Evolutionary conservation across 2,888 invertebrate species (phyloP).

Genomic region (Hydropsyche betteni): DNA sequence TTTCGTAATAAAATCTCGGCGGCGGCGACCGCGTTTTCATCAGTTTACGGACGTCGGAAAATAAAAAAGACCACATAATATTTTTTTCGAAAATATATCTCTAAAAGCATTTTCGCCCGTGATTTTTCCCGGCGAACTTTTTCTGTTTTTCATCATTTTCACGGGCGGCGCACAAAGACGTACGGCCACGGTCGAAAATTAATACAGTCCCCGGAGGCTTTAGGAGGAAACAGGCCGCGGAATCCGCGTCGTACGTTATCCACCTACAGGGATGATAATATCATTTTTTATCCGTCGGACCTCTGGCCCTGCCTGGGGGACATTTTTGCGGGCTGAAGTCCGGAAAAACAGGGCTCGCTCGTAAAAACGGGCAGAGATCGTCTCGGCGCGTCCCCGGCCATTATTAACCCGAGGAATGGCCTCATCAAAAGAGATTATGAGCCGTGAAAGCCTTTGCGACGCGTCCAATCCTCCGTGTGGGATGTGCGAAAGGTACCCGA

Average conservation of each 20-base stretch:
- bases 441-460: constrained; percentile 43
- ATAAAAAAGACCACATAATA: too few species aligned
- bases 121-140: too few species aligned
- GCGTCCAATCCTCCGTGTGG: not conserved
- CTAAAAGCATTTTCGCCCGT: too few species aligned
- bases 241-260: constrained; percentile 24
- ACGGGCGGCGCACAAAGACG: too few species aligned
- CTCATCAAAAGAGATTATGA: constrained; percentile 51
- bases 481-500: not conserved
- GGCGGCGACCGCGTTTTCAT: too few species aligned
- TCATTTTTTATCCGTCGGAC: constrained; percentile 34
- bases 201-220: not conserved
- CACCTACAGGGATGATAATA: constrained; percentile 28
- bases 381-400: constrained; percentile 42
- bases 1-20: too few species aligned
- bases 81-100: too few species aligned
- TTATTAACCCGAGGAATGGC: constrained; percentile 49
- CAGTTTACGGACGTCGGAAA: too few species aligned
- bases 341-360: constrained; percentile 23
- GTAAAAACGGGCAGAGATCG: constrained; percentile 40
- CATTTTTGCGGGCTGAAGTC: constrained; percentile 17
- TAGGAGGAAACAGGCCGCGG: not conserved
- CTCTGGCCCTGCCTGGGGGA: not conserved
- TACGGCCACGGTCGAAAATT: constrained; percentile 7
- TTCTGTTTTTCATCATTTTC: too few species aligned